These are phyloP conservation scores for Sebastes taczanowskii DNA, from an alignment of 2,797 vertebrate genomes.

Conservation along the genomic window DNA sequence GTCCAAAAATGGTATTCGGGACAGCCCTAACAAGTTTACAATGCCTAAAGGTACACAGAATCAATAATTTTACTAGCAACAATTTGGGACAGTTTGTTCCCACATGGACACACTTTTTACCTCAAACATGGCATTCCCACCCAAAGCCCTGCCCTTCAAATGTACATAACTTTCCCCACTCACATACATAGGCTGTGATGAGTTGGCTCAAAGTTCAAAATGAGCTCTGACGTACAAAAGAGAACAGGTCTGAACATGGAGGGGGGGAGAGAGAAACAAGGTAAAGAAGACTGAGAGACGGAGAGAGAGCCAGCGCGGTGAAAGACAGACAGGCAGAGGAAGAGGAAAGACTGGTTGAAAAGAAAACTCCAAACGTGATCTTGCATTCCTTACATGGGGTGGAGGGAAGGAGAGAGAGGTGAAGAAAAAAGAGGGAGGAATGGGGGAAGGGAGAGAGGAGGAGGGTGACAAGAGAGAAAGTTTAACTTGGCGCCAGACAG, in stretches of 20 bases:
- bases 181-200: constrained; percentile 20
- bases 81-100: constrained; percentile 15
- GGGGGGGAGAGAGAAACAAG: constrained; percentile 2
- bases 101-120: constrained; percentile 5
- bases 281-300: neutral
- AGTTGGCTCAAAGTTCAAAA: constrained; percentile 76
- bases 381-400: constrained; percentile 78
- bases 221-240: constrained; percentile 44
- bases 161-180: constrained; percentile 31
- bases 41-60: neutral
- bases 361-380: constrained; percentile 74
- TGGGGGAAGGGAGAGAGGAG: constrained; percentile 40
- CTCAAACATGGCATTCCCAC: neutral
- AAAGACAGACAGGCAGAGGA: constrained; percentile 33
- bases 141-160: constrained; percentile 25
- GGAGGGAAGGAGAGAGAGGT: constrained; percentile 41
- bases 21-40: neutral
- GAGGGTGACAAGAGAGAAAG: constrained; percentile 69
- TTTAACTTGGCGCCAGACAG: constrained; percentile 84
- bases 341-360: constrained; percentile 61
- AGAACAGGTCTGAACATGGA: constrained; percentile 71
- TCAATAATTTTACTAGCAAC: constrained; percentile 1
- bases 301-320: neutral
- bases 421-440: constrained; percentile 20
- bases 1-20: no score